Conservation (phyloP, 2,888 invertebrate species). For the Malachius bipustulatus region DNA sequence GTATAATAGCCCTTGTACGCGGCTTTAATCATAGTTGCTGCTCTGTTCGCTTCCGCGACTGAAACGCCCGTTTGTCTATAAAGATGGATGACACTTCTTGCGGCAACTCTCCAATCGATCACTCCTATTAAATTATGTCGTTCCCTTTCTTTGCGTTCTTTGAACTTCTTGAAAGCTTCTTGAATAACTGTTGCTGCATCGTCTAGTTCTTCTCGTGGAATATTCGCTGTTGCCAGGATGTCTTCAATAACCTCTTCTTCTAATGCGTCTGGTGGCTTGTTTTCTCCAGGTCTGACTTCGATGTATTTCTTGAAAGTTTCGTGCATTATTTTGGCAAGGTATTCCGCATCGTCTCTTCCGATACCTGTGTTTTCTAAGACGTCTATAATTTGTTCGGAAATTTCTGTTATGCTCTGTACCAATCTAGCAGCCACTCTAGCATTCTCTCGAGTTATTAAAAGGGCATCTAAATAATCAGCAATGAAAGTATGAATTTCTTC, state of each 20-base stretch:
- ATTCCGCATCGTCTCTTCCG: slow-evolving; percentile 28
- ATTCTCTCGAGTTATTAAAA: slow-evolving; percentile 54
- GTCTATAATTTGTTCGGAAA: slow-evolving; percentile 28
- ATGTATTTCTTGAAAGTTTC: slow-evolving; percentile 24
- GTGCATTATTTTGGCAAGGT: slow-evolving; percentile 29
- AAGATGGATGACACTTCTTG: slow-evolving; percentile 31
- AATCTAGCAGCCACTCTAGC: slow-evolving; percentile 34
- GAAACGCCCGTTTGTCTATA: slow-evolving; percentile 33
- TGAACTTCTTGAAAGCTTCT: slow-evolving; percentile 27
- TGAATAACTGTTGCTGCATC: slow-evolving; percentile 32
- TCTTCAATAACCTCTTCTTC: slow-evolving; percentile 26
- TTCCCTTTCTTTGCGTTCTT: slow-evolving; percentile 24
- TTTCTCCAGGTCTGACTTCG: slow-evolving; percentile 13
- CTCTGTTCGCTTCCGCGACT: slow-evolving; percentile 32
- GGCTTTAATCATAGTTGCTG: slow-evolving; percentile 35
- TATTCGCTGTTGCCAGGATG: slow-evolving; percentile 24
- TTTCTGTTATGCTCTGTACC: slow-evolving; percentile 31
- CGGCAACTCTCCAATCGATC: slow-evolving; percentile 35
- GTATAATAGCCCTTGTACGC: too few relatives aligned
- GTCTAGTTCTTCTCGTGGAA: slow-evolving; percentile 18
- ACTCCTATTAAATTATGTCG: slow-evolving; percentile 29
- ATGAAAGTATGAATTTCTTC: slow-evolving; percentile 51
- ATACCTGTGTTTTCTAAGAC: slow-evolving; percentile 30
- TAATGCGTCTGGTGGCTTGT: slow-evolving; percentile 6
- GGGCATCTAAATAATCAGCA: slow-evolving; percentile 53